phyloP scores from a whole-genome alignment of 2,113 vertebrate species.

The Oceanodroma tethys region DNA sequence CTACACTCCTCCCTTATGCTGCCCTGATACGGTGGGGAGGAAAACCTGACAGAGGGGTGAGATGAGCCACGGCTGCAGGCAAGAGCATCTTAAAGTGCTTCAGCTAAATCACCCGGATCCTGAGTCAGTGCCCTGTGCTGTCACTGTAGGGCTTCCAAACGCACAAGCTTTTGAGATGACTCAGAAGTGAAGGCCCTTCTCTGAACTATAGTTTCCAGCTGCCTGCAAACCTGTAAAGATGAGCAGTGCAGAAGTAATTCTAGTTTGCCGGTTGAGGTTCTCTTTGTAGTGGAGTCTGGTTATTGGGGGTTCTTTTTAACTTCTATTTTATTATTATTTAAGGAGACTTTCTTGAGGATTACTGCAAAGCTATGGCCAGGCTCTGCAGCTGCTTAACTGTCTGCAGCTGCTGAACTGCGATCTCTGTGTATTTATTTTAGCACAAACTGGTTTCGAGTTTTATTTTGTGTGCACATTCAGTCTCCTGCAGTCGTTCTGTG shows the following conservation, averaged over 20 bases:
- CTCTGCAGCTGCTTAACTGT: slow-evolving; percentile 11
- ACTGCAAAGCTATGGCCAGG: not conserved
- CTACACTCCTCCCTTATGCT: not conserved
- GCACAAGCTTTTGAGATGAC: not conserved
- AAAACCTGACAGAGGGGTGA: not conserved
- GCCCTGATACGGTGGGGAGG: not conserved
- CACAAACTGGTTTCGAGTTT: not conserved
- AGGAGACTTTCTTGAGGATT: not conserved
- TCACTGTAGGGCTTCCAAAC: not conserved
- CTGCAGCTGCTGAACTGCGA: not conserved
- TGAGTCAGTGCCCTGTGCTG: not conserved
- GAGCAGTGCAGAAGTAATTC: not conserved
- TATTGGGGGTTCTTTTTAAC: not conserved
- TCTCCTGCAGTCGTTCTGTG: not conserved
- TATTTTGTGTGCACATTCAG: not conserved
- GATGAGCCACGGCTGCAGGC: not conserved
- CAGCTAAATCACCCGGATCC: not conserved
- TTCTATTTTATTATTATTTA: not conserved
- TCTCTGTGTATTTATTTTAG: slow-evolving; percentile 7
- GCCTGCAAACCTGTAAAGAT: not conserved
- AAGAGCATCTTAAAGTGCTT: not conserved
- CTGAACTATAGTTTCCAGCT: not conserved
- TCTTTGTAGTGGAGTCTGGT: not conserved
- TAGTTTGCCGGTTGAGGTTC: not conserved
- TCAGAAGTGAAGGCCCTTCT: not conserved